Base-by-base conservation (phyloP, 2,797 vertebrate species). In the Hemibagrus guttatus region DNA sequence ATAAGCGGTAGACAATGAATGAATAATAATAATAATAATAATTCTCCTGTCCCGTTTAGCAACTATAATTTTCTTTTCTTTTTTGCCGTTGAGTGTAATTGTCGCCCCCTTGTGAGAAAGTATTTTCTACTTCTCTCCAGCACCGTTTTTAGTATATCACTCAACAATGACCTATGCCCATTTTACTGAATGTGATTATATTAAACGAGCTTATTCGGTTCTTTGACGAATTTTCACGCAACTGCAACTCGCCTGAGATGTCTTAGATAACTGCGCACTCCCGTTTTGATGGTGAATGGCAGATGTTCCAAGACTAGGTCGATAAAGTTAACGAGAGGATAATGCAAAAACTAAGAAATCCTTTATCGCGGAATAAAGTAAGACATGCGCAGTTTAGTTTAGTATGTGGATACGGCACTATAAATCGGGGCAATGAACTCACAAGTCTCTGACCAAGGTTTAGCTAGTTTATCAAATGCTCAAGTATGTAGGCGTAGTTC, bases 91-190 rank as follows among this genome's bases (percentile, higher is more conserved):
- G 88, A 92, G 49, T 78, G 89, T 90, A 93, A 93, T 92, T 81
- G 91, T 21, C 89, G 19, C 86, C 92, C 91, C 92, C 95, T 93
- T 91, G 92, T 93, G 95, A 26, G 14, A 46, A 80, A 42, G 35
- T 14, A 16, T 26, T 8, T 58, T 35, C 2, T 63, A 49, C 6
- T 78, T 78, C 28, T 61, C 23, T 23, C 14, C 19, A 78, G 3
- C 52, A 52, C 49, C 54, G 16, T 23, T 56, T 11, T 56, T 75
- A 2, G 14, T 52, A 35, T n/a, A 1, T 35, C 28, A 17, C 75
- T 35, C 26, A 54, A 59, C 35, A 81, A 16, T n/a, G 6, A 42
- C 23, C 12, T 63, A n/a, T 61, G 21, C 12, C 12, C 39, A n/a
- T 35, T 61, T 59, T 35, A 42, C 19, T 80, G 13, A 46, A 17